phyloP scores from a whole-genome alignment of 2,113 vertebrate genomes.

The Oncorhynchus gorbuscha region DNA sequence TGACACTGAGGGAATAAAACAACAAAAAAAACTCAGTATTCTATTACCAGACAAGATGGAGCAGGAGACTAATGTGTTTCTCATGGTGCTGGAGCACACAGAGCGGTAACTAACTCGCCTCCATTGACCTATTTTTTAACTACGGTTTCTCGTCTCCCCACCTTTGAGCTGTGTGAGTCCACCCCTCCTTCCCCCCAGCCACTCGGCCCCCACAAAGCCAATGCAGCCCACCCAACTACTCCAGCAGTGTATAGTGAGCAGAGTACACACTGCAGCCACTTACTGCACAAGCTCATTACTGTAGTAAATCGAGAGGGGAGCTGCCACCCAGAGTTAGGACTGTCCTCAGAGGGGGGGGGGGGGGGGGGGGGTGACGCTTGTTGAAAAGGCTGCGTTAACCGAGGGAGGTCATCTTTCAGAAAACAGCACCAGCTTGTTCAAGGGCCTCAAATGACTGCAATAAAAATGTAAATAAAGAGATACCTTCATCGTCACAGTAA shows the following conservation, averaged over 20 bases:
- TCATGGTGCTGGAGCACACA: conserved; percentile 2
- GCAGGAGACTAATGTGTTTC: conserved; percentile 38
- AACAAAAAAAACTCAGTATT: conserved; percentile 35
- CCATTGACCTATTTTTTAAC: conserved; percentile 35
- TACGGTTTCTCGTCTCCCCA: conserved; percentile 4
- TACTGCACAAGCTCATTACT: conserved; percentile 44
- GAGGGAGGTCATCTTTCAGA: conserved; percentile 24
- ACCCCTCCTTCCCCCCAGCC: conserved; percentile 1
- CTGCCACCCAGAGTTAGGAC: conserved; percentile 53
- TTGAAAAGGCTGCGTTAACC: conserved; percentile 34
- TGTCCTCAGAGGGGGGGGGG: conserved; percentile 15
- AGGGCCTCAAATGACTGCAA: conserved; percentile 26
- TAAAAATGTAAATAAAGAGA: background rate
- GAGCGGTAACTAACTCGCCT: conserved; percentile 28
- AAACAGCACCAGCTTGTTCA: conserved; percentile 14
- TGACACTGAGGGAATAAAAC: conserved; percentile 23
- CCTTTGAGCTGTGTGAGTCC: background rate
- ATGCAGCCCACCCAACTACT: background rate
- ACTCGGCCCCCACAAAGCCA: background rate
- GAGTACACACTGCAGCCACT: conserved; percentile 20
- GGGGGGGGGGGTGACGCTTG: conserved; percentile 13
- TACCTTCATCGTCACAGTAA: conserved; percentile 30
- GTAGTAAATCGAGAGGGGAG: background rate
- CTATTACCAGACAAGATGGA: conserved; percentile 51
- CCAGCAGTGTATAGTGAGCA: background rate